Evolutionary conservation across 2,113 vertebrate species (phyloP).

Genomic region (Odobenus rosmarus): DNA sequence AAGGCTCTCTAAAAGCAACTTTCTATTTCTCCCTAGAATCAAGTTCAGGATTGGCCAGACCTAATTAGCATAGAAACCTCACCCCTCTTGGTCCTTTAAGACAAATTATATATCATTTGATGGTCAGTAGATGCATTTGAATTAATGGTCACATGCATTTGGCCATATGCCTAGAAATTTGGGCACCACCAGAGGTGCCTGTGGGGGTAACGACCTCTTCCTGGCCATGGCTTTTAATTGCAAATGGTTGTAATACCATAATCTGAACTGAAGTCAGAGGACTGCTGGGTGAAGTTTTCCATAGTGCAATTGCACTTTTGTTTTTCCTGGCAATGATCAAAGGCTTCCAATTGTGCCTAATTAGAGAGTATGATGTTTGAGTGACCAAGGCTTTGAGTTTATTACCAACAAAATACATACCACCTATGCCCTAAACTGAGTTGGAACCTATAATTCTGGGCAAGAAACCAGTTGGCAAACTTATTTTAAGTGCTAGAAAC

Average conservation of each 20-base stretch:
- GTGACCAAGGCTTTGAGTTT: slow-evolving; percentile 73
- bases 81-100: neutral
- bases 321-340: slow-evolving; percentile 59
- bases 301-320: slow-evolving; percentile 32
- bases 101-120: slow-evolving; percentile 27
- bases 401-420: slow-evolving; percentile 69
- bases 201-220: slow-evolving; percentile 2
- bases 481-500: slow-evolving; percentile 51
- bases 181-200: neutral
- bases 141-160: slow-evolving; percentile 26
- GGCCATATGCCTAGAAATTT: slow-evolving; percentile 18
- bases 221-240: neutral
- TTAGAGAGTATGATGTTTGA: slow-evolving; percentile 70
- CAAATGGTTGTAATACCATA: neutral
- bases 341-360: slow-evolving; percentile 71
- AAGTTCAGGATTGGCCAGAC: neutral
- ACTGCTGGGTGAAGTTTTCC: slow-evolving; percentile 1
- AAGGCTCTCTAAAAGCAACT: neutral
- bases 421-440: slow-evolving; percentile 70
- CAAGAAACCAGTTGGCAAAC: slow-evolving; percentile 58
- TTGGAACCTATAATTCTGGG: slow-evolving; percentile 49
- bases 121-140: neutral
- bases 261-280: neutral
- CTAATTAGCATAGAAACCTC: neutral
- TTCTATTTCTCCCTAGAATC: neutral